Base-by-base conservation (phyloP, 2,113 vertebrate genomes). In the Melanocharis versteri region DNA sequence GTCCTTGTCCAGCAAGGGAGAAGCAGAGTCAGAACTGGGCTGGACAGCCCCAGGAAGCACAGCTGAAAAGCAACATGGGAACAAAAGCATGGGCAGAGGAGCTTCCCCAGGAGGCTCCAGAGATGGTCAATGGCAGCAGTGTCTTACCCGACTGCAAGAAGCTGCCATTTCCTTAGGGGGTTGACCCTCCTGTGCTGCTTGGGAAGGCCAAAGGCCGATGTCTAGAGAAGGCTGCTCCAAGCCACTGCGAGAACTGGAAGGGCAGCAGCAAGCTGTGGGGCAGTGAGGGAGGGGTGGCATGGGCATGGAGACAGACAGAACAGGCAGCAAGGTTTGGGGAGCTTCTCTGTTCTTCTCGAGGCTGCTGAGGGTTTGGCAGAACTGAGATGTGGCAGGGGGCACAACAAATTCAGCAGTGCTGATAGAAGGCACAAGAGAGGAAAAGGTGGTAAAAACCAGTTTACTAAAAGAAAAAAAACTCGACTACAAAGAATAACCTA, bases 101-200 rank as follows among this genome's bases (percentile, higher is more conserved):
- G n/a, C 66, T 68, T 71, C 47, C 15, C 20, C 48, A 35, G 30
- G 18, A 76, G 27, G 53, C 61, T 71, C 26, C 2, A 3, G n/a
- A 66, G 61, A 53, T 31, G n/a, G 8, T 51, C 16, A 26, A 4
- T 31, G 5, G 2, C 56, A 56, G 50, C 37, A 62, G 65, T 2
- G 0, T 22, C 70, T 66, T 22, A 76, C 5, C 5, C 10, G 2
- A 1, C 28, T 23, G 28, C 48, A 44, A 56, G 21, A 61, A 78
- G 60, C 42, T 90, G 47, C 22, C 28, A 13, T 14, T 87, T 71
- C 42, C 42, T 12, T 1, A 1, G 8, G 15, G n/a, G 4, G 7
- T 1, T 1, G 1, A 60, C 23, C 39, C 21, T 50, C 39, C 21
- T 5, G 0, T 9, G 26, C 44, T 5, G 7, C 14, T 15, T 1